These are phyloP conservation scores for Blennius ocellaris DNA, from an alignment of 2,113 vertebrate species.

Conservation along the genomic window DNA sequence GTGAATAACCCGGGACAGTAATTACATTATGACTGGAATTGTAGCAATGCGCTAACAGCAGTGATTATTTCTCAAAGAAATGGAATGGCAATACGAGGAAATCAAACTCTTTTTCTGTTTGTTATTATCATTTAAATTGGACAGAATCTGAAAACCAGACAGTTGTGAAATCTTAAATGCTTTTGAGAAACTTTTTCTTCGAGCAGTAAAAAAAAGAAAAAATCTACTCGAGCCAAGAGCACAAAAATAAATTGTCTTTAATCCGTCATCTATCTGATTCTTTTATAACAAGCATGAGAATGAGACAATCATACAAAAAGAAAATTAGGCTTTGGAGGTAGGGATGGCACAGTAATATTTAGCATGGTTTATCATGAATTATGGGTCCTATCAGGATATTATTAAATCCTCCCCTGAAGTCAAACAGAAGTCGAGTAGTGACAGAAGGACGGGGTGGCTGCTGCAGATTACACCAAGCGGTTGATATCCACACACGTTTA, in stretches of 20 bases:
- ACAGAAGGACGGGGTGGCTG: constrained; percentile 56
- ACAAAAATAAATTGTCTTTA: neutral
- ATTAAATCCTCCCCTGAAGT: constrained; percentile 78
- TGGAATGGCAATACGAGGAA: constrained; percentile 7
- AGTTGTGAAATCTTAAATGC: too few relatives aligned
- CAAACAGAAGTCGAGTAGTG: constrained; percentile 53
- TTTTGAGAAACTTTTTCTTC: too few relatives aligned
- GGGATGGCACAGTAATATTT: constrained; percentile 28
- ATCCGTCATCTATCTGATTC: constrained; percentile 4
- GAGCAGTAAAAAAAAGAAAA: too few relatives aligned
- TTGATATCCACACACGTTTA: constrained; percentile 53
- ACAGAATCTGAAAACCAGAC: neutral
- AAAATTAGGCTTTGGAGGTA: constrained; percentile 62
- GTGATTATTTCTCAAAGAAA: constrained; percentile 3
- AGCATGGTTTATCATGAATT: too few relatives aligned
- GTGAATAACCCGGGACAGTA: constrained; percentile 13
- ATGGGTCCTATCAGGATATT: constrained; percentile 55
- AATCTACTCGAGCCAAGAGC: too few relatives aligned
- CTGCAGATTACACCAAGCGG: constrained; percentile 41
- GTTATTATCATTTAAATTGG: neutral
- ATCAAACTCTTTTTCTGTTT: neutral
- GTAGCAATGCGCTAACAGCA: neutral
- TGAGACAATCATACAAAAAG: constrained; percentile 60
- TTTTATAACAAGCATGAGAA: constrained; percentile 51
- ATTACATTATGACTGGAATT: constrained; percentile 7